These are phyloP conservation scores for Typhlomys cinereus DNA, from an alignment of 2,113 vertebrate genomes.

Conservation along the genomic window DNA sequence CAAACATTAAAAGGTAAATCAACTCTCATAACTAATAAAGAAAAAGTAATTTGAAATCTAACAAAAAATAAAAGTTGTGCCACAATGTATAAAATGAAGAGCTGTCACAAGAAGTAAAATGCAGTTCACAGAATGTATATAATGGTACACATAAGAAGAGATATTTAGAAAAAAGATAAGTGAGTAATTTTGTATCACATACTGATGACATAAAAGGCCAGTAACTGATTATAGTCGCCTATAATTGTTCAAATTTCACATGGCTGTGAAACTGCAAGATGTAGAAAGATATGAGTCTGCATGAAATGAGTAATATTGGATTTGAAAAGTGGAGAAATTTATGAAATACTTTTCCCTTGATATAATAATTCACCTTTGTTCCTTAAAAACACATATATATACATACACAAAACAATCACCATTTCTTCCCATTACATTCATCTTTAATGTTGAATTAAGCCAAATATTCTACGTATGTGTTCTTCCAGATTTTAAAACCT, in stretches of 20 bases:
- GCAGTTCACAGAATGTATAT: neutral
- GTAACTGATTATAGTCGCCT: neutral
- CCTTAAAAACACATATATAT: neutral
- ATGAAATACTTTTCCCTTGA: neutral
- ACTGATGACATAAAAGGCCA: neutral
- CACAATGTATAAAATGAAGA: neutral
- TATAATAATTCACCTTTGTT: neutral
- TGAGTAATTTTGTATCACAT: neutral
- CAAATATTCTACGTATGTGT: neutral
- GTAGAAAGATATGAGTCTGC: too few species aligned
- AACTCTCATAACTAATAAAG: neutral
- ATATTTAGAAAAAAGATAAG: too few species aligned
- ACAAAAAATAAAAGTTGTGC: constrained; percentile 13
- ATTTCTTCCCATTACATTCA: neutral
- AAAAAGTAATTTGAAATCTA: constrained; percentile 12
- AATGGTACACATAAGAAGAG: neutral
- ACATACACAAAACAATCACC: neutral
- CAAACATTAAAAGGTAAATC: neutral
- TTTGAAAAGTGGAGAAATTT: neutral
- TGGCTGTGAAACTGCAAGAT: neutral
- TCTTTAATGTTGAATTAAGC: neutral
- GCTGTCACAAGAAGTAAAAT: neutral
- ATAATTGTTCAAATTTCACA: neutral
- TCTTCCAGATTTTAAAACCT: neutral
- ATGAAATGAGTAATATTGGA: too few species aligned